Evolutionary conservation across 2,113 vertebrate genomes (phyloP).

Genomic region (Anoplopoma fimbria): DNA sequence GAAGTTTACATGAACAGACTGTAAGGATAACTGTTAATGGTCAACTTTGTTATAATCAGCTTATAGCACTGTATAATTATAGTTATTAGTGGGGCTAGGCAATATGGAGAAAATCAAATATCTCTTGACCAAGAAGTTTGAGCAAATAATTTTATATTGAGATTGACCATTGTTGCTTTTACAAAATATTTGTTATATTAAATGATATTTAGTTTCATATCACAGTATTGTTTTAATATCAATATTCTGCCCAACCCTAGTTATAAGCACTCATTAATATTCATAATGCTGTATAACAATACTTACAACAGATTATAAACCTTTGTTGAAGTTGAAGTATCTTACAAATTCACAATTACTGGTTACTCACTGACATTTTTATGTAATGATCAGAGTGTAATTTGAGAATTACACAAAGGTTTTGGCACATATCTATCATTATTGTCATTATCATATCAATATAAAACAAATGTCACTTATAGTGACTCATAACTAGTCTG

Average conservation of each 20-base stretch:
- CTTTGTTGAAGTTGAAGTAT: not conserved
- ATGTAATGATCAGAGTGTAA: too few species aligned
- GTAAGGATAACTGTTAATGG: not conserved
- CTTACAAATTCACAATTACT: not conserved
- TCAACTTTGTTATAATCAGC: not conserved
- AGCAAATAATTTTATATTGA: too few species aligned
- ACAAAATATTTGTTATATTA: too few species aligned
- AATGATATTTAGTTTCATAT: too few species aligned
- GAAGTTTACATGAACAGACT: not conserved
- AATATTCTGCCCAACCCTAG: not conserved
- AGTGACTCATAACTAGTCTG: not conserved
- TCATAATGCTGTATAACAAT: not conserved
- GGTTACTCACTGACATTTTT: too few species aligned
- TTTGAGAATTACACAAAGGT: too few species aligned
- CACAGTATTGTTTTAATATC: not conserved
- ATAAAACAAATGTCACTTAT: not conserved
- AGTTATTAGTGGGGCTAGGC: too few species aligned
- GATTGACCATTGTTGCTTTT: too few species aligned
- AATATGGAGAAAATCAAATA: too few species aligned
- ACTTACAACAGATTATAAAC: not conserved
- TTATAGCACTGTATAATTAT: too few species aligned
- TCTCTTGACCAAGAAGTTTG: too few species aligned
- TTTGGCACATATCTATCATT: not conserved
- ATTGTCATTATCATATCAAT: not conserved
- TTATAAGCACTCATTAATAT: not conserved